Evolutionary conservation across 2,888 invertebrate species (phyloP).

Genomic region (Dendrolimus houi): DNA sequence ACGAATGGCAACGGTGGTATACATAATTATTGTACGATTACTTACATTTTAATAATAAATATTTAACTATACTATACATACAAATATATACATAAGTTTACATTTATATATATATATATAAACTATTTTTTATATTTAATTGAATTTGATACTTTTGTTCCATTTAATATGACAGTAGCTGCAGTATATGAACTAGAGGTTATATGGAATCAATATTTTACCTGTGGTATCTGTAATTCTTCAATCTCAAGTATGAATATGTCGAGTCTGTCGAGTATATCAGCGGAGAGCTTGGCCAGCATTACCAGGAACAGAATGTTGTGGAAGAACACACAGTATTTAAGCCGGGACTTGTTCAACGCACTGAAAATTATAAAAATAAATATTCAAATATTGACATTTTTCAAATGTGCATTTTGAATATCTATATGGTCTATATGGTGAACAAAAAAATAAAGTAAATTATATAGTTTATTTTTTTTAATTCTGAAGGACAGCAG

Average conservation of each 20-base stretch:
- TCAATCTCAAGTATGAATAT: conserved; percentile 96
- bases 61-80: no score
- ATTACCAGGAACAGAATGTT: conserved; percentile 92
- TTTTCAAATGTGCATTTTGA: no score
- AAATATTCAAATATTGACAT: no score
- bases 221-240: conserved; percentile 92
- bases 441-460: no score
- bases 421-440: no score
- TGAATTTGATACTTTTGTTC: neutral
- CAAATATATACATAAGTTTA: no score
- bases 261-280: conserved; percentile 93
- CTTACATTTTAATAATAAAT: no score
- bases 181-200: neutral
- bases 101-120: no score
- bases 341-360: conserved; percentile 95
- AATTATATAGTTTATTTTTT: no score
- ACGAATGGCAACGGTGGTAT: no score
- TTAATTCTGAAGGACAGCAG: no score
- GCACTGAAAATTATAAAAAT: conserved; percentile 79
- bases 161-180: neutral
- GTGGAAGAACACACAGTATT: conserved; percentile 96
- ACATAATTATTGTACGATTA: no score
- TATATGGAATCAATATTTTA: conserved; percentile 16
- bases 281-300: conserved; percentile 93
- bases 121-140: neutral